Conservation (phyloP, 2,888 invertebrate genomes). For the Erpobdella octoculata region DNA sequence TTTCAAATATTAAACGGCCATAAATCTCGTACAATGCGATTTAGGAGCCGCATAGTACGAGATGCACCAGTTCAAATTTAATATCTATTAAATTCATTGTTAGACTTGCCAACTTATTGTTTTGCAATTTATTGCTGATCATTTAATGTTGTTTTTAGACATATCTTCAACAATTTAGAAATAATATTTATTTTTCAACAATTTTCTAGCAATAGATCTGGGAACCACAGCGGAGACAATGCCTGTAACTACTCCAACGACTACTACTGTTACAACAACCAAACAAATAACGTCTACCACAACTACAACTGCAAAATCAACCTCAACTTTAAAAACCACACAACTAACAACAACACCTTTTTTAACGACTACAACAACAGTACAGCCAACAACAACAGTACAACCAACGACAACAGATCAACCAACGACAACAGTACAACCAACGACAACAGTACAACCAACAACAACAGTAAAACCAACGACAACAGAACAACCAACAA, state of each 20-base stretch:
- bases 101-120: neutral
- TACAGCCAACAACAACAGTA: too few relatives aligned
- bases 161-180: neutral
- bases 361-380: neutral
- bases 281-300: neutral
- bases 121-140: neutral
- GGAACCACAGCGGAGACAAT: neutral
- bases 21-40: too few relatives aligned
- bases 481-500: too few relatives aligned
- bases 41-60: too few relatives aligned
- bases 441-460: too few relatives aligned
- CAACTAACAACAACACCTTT: neutral
- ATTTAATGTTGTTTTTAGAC: neutral
- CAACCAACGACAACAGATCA: too few relatives aligned
- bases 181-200: neutral
- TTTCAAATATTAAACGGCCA: too few relatives aligned
- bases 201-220: too few relatives aligned
- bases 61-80: too few relatives aligned
- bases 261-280: neutral
- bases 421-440: too few relatives aligned
- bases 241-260: too few relatives aligned
- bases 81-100: neutral
- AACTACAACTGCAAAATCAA: neutral
- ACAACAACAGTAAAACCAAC: too few relatives aligned
- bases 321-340: neutral